Evolutionary conservation across 2,113 vertebrate species (phyloP).

Genomic region (Ammodytes dubius): DNA sequence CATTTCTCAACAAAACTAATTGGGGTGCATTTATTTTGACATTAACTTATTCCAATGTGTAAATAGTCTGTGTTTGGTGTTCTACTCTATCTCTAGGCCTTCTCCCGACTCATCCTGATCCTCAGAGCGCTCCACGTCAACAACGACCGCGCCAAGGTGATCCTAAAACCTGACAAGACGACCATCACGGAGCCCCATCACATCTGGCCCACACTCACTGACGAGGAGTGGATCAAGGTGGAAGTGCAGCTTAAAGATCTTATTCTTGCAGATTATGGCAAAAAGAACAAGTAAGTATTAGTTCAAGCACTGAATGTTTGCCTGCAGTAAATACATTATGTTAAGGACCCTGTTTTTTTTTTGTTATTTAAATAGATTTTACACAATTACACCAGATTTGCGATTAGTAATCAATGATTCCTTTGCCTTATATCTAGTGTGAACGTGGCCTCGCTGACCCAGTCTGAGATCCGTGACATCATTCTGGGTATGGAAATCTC

Average conservation of each 20-base stretch:
- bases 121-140: slow-evolving; percentile 96
- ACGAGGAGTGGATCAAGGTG: slow-evolving; percentile 99
- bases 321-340: rapidly evolving
- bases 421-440: slow-evolving; percentile 85
- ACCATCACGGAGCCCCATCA: slow-evolving; percentile 98
- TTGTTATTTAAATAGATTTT: neutral
- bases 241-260: slow-evolving; percentile 99
- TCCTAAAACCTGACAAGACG: slow-evolving; percentile 98
- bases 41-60: slow-evolving; percentile 19
- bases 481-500: slow-evolving; percentile 99
- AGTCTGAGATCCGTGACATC: slow-evolving; percentile 99
- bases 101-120: slow-evolving; percentile 98
- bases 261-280: slow-evolving; percentile 98
- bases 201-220: slow-evolving; percentile 98
- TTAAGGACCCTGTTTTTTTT: neutral
- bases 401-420: neutral
- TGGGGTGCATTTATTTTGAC: neutral
- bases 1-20: neutral
- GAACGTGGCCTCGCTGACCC: slow-evolving; percentile 97
- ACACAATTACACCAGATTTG: neutral
- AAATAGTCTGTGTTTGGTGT: slow-evolving; percentile 21
- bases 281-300: slow-evolving; percentile 98
- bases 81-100: slow-evolving; percentile 87
- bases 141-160: slow-evolving; percentile 98
- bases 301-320: neutral